Evolutionary conservation across 2,797 vertebrate species (phyloP).

Genomic region (Poliocrania exsul): DNA sequence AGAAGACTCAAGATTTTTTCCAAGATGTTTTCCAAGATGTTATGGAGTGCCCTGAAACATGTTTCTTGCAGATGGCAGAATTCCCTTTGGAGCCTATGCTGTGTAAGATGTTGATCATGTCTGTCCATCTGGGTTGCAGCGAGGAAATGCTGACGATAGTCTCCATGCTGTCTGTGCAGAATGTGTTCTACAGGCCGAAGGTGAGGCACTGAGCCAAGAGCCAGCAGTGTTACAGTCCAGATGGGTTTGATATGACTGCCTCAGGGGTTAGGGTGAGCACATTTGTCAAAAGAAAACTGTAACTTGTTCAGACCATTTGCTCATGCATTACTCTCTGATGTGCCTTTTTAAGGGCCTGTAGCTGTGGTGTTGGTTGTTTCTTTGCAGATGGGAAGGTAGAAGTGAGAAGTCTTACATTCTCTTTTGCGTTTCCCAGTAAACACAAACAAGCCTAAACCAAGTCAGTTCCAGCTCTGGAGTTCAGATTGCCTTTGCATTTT

Average conservation of each 20-base stretch:
- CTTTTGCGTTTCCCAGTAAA: background rate
- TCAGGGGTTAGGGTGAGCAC: background rate
- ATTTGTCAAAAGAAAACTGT: background rate
- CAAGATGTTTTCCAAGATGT: background rate
- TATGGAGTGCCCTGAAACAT: background rate
- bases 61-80: conserved; percentile 91
- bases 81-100: conserved; percentile 98
- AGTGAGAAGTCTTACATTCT: background rate
- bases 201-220: conserved; percentile 61
- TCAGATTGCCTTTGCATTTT: background rate
- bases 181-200: conserved; percentile 98
- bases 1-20: background rate
- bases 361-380: background rate
- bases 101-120: conserved; percentile 99
- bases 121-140: conserved; percentile 96
- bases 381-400: background rate
- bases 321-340: background rate
- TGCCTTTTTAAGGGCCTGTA: background rate
- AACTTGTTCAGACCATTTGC: background rate
- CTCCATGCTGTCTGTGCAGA: conserved; percentile 98
- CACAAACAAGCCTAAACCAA: background rate
- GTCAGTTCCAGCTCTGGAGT: background rate
- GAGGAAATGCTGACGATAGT: conserved; percentile 99
- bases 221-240: background rate
- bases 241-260: background rate